These are phyloP conservation scores for Pasiphila rectangulata DNA, from an alignment of 2,888 invertebrate species.

Conservation along the genomic window DNA sequence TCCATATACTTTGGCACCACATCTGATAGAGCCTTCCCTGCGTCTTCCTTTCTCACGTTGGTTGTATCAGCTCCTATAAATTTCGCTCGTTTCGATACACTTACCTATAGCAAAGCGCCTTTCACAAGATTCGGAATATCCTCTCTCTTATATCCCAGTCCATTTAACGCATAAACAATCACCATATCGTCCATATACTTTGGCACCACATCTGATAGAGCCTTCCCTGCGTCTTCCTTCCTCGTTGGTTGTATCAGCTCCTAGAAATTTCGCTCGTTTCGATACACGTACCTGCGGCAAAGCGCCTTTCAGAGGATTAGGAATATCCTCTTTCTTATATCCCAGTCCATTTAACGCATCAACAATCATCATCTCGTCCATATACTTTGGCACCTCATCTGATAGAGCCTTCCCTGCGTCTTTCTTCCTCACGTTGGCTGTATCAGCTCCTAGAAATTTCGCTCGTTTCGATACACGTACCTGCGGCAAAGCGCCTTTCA, in stretches of 20 bases:
- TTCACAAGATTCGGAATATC: conserved; percentile 89
- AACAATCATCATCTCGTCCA: conserved; percentile 90
- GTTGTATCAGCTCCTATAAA: conserved; percentile 84
- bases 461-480: too few species aligned
- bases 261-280: conserved; percentile 89
- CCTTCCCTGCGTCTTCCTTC: conserved; percentile 83
- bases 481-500: conserved; percentile 92
- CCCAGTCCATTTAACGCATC: conserved; percentile 90
- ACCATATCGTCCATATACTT: conserved; percentile 89
- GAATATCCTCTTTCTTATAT: too few species aligned
- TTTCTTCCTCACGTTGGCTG: conserved; percentile 68
- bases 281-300: too few species aligned
- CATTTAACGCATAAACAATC: conserved; percentile 90
- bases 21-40: conserved; percentile 89
- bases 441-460: conserved; percentile 83
- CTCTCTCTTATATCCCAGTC: conserved; percentile 85
- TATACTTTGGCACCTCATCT: conserved; percentile 87
- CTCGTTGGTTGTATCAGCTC: conserved; percentile 78
- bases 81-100: too few species aligned
- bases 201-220: conserved; percentile 89
- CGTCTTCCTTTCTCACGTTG: conserved; percentile 81
- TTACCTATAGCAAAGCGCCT: conserved; percentile 92
- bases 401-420: conserved; percentile 89
- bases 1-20: conserved; percentile 88
- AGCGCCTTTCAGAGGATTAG: too few species aligned